A percentile compares a stretch with the other conserved stretches of the same genome.
These are phyloP conservation scores for Sarotherodon lohbergeri DNA, from an alignment of 2,113 vertebrate genomes.

Conservation along the genomic window DNA sequence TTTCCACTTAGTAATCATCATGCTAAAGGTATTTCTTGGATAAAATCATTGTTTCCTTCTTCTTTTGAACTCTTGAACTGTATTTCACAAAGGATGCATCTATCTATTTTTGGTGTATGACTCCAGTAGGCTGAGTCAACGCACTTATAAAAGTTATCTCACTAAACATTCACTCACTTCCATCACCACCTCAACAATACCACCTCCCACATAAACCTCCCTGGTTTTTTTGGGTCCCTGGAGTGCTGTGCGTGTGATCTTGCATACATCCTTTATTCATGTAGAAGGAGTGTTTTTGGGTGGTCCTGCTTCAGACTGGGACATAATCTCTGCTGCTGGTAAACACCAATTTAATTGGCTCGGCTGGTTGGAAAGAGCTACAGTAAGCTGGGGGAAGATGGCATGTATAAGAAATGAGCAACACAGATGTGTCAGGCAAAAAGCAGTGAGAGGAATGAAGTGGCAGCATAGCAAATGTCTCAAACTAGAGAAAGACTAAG, in stretches of 20 bases:
- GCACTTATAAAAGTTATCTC: not conserved
- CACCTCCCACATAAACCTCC: not conserved
- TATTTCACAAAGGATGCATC: not conserved
- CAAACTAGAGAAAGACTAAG: conserved; percentile 43
- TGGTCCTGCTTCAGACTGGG: conserved; percentile 35
- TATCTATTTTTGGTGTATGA: not conserved
- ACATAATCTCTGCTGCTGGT: conserved; percentile 55
- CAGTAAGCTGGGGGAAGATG: conserved; percentile 36
- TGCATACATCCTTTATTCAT: conserved; percentile 62
- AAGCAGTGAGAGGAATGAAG: conserved; percentile 44
- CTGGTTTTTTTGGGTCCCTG: not conserved
- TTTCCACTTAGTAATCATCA: not conserved
- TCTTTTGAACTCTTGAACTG: not conserved
- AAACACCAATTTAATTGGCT: conserved; percentile 64
- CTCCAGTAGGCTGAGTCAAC: not conserved
- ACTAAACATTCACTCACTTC: not conserved
- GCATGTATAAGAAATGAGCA: conserved; percentile 69
- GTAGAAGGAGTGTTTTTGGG: conserved; percentile 24
- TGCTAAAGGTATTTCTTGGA: not conserved
- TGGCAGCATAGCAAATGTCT: conserved; percentile 49
- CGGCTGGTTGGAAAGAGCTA: conserved; percentile 38
- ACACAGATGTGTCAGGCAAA: conserved; percentile 59
- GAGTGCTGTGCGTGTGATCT: conserved; percentile 43
- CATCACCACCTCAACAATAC: not conserved
- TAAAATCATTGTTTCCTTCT: not conserved